A percentile compares a stretch with the other conserved stretches of the same genome.
Evolutionary conservation across 2,113 vertebrate genomes (phyloP).

Genomic region (Rhinolophus sinicus): DNA sequence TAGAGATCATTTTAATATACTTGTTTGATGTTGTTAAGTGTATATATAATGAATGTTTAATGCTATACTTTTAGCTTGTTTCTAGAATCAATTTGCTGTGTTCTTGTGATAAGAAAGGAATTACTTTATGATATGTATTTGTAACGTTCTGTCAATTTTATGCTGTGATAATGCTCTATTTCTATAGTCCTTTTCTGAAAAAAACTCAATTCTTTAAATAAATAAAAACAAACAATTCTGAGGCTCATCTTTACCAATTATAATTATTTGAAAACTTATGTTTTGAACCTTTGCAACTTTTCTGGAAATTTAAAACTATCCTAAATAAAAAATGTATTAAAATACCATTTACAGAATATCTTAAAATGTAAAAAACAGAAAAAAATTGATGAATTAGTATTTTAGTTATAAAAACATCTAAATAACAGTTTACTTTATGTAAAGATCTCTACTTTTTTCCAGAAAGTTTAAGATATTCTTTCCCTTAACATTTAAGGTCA

Average conservation of each 20-base stretch:
- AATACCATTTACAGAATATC: too few species aligned
- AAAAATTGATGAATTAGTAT: conserved; percentile 7
- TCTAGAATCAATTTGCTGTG: not conserved
- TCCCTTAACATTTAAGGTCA: conserved; percentile 87
- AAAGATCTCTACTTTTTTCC: not conserved
- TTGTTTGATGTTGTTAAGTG: not conserved
- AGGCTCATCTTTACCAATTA: not conserved
- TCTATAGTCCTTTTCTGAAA: not conserved
- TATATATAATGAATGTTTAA: not conserved
- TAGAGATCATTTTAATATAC: not conserved
- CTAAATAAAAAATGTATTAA: too few species aligned
- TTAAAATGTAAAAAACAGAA: too few species aligned
- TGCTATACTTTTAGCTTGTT: conserved; percentile 18
- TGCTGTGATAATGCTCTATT: not conserved
- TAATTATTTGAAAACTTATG: conserved; percentile 40
- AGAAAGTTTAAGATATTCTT: conserved; percentile 31
- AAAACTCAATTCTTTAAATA: conserved; percentile 51
- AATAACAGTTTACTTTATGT: conserved; percentile 2
- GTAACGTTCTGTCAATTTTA: conserved; percentile 2
- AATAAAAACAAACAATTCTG: not conserved
- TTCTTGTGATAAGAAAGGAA: conserved; percentile 17
- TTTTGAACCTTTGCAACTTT: conserved; percentile 21
- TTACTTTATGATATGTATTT: not conserved
- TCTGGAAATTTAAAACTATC: too few species aligned
- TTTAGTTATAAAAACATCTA: conserved; percentile 54